phyloP scores from a whole-genome alignment of 2,113 vertebrate genomes.

The Lucifuga dentata region DNA sequence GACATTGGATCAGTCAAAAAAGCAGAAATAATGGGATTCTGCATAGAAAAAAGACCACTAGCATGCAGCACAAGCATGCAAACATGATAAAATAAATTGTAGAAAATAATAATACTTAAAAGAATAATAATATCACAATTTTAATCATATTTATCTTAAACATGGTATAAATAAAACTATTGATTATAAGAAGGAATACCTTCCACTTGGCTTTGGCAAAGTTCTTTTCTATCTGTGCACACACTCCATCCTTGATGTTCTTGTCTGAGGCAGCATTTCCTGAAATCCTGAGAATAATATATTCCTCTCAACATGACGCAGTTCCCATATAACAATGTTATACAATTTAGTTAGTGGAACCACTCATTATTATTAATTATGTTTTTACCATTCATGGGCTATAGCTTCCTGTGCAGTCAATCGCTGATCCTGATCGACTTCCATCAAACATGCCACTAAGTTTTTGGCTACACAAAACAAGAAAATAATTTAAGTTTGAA shows the following conservation, averaged over 20 bases:
- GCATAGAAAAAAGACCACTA: too few relatives aligned
- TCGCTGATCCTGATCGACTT: constrained; percentile 96
- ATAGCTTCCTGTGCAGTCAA: constrained; percentile 96
- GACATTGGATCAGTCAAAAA: too few relatives aligned
- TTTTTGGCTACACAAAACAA: constrained; percentile 88
- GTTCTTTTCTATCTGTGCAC: constrained; percentile 98
- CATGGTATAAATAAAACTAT: not conserved
- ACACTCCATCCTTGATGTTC: constrained; percentile 98
- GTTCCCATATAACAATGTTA: not conserved
- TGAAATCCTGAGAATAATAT: constrained; percentile 88
- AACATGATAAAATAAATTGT: too few relatives aligned
- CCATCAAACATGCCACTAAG: constrained; percentile 95
- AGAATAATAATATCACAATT: too few relatives aligned
- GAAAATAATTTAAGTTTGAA: not conserved
- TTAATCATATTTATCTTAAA: too few relatives aligned
- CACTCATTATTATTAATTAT: not conserved
- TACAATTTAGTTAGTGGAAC: not conserved
- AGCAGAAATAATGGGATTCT: too few relatives aligned
- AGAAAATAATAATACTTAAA: too few relatives aligned
- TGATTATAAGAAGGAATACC: constrained; percentile 77
- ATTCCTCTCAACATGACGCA: too few relatives aligned
- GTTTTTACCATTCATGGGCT: constrained; percentile 92
- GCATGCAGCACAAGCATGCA: too few relatives aligned
- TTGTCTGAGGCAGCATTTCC: constrained; percentile 98
- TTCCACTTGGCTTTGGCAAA: constrained; percentile 99